phyloP scores from a whole-genome alignment of 2,113 vertebrate genomes.

The Paramisgurnus dabryanus region DNA sequence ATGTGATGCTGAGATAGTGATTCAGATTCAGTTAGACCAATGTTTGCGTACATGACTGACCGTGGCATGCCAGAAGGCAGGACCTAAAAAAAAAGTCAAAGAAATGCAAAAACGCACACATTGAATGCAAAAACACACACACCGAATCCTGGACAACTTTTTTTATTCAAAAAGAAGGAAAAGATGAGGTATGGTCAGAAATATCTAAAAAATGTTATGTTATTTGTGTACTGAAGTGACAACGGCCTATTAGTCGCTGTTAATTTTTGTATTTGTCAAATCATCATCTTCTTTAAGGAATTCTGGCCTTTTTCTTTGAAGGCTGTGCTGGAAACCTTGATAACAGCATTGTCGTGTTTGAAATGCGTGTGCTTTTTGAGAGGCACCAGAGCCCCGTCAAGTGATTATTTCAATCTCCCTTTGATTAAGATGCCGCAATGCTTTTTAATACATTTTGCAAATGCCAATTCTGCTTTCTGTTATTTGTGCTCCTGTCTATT shows the following conservation, averaged over 20 bases:
- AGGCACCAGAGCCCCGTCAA: conserved; percentile 24
- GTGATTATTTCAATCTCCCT: conserved; percentile 30
- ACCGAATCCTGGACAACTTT: too few relatives aligned
- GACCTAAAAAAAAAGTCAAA: too few relatives aligned
- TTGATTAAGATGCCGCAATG: conserved; percentile 22
- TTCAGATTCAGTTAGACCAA: too few relatives aligned
- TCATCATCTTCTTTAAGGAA: not conserved
- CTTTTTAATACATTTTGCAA: conserved; percentile 21
- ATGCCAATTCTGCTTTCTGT: not conserved
- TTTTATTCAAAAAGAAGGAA: too few relatives aligned
- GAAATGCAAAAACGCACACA: too few relatives aligned
- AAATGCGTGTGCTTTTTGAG: not conserved
- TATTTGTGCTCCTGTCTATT: not conserved
- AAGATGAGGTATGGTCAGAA: too few relatives aligned
- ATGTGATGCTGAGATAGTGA: too few relatives aligned
- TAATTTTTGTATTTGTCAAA: conserved; percentile 2
- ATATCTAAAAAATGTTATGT: too few relatives aligned
- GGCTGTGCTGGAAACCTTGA: conserved; percentile 2
- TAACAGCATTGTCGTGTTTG: conserved; percentile 1
- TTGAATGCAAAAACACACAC: too few relatives aligned
- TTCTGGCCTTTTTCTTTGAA: conserved; percentile 5
- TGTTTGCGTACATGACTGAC: too few relatives aligned
- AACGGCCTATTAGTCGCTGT: not conserved
- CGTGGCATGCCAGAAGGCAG: too few relatives aligned
- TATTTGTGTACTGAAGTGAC: not conserved